Evolutionary conservation across 2,888 invertebrate species (phyloP), one percentile per base, ranked within the genome.

Genomic region (Xestoiulus laeticollis): DNA sequence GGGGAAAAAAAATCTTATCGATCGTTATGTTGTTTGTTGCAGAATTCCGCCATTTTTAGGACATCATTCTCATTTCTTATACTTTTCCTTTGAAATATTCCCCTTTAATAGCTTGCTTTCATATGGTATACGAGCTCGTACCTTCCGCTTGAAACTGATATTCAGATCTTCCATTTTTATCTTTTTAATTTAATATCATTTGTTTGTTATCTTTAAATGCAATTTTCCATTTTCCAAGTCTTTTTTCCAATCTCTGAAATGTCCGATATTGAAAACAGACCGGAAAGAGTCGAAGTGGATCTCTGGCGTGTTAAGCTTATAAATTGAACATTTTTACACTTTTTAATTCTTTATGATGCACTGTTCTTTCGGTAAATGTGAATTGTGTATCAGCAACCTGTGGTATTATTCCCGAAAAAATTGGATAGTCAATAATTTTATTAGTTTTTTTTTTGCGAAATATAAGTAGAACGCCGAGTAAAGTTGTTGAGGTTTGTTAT

Each of bases 41-140:
- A 59, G 16, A n/a, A 59, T n/a, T n/a, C 59, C 59, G 59, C n/a
- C n/a, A 59, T n/a, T 59, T 59, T 59, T 59, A 59, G n/a, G n/a
- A 59, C n/a, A n/a, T n/a, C n/a, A n/a, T n/a, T n/a, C n/a, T n/a
- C n/a, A n/a, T n/a, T n/a, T n/a, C n/a, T 38, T 38, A 59, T 59
- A 22, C 6, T 22, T n/a, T 22, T n/a, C 59, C 0, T 59, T 22
- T 59, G 5, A n/a, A 59, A 22, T 59, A 3, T 22, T 22, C 59
- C 19, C 22, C 59, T 16, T 59, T 48, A 12, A 48, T 48, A 16
- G 59, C 59, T 59, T 59, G 19, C 59, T 3, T 59, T n/a, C n/a
- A n/a, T n/a, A 19, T n/a, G 59, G n/a, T 38, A 38, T 38, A 38
- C 38, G 38, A 38, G 38, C 38, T 38, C 38, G 38, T 38, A 38